Evolutionary conservation across 1,140 invertebrate genomes (phyloP), one percentile per base, ranked within the genome.

Genomic region (Phymastichus coffea): DNA sequence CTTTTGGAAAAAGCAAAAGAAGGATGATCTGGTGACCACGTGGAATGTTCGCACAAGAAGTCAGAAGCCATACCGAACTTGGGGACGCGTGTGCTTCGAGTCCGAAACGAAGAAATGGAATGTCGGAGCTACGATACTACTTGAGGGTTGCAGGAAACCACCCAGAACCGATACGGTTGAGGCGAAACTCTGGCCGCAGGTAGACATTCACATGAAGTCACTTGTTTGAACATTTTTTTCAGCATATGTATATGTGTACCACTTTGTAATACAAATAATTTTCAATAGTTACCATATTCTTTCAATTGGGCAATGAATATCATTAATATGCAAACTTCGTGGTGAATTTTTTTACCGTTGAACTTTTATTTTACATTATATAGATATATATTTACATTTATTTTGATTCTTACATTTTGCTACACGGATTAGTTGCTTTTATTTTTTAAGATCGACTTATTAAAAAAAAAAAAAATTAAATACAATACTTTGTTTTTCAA

Each of bases 61-160:
- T 14, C 76, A 86, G 77, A 78, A 78, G 23, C 33, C 52, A 10
- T 72, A 80, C 47, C 69, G 78, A 23, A 84, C 84, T 8, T 83
- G 82, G 53, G 93, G 93, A 4, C 81, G 89, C 33, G 84, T 95
- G 52, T 84, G 86, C 63, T 91, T 87, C 66, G 89, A 92, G 3
- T 51, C 47, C 1, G 60, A 57, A 12, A 33, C 3, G 4, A 62
- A 74, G 69, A 83, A 0, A 82, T 84, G n/a, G 1, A 61, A 61
- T 19, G n/a, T n/a, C n/a, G n/a, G n/a, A n/a, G 25, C 59, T 49
- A 88, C 87, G 8, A 81, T 91, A 0, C 63, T 89, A 7, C 71
- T 94, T 1, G 88, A 92, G 73, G 87, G 89, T 3, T 85, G 85
- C 0, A 82, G 82, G 74, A 78, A 81, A 14, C 75, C 79, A 71